Base-by-base conservation (phyloP, 2,888 invertebrate genomes). In the Catocala nupta region DNA sequence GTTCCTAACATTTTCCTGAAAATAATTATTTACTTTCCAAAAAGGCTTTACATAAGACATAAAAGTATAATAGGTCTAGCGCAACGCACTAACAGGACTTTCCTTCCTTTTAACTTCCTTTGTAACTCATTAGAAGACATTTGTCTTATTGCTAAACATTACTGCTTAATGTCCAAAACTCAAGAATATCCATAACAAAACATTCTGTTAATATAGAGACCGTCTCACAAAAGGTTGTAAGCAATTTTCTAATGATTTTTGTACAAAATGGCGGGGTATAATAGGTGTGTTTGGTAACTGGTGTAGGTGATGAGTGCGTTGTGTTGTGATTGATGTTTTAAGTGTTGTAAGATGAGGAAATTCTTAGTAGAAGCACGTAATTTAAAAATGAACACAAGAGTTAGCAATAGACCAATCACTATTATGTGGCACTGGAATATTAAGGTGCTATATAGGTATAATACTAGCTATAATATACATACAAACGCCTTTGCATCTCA, bases 101-200 rank as follows among this genome's bases (percentile, higher is more conserved):
- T 59, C 47, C 25, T 36, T 5, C 13, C 12, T 43, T 10, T 39
- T 34, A n/a, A 48, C 43, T 59, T 53, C 34, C 53, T 51, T 45
- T 16, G n/a, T 33, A 7, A 42, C 6, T 1, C 13, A 59, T 53
- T 5, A 11, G 0, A 45, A 55, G 5, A 10, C 45, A 53, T 59
- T 42, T 25, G 8, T 53, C 53, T 59, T 59, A 39, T 53, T 53
- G 11, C 52, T 25, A 33, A 11, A 33, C 5, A 48, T 53, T 45
- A 52, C 16, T 48, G n/a, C 44, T 1, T 65, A 74, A 74, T 59
- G 56, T 51, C 53, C 2, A 44, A 56, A 51, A 55, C 58, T 60
- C n/a, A 34, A 49, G 12, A 53, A 57, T 74, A 62, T 63, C 54
- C 55, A 55, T 36, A 12, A 62, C 75, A 71, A 63, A 63, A 51